Conservation (phyloP, 2,888 invertebrate species). For the Crocallis elinguaria region DNA sequence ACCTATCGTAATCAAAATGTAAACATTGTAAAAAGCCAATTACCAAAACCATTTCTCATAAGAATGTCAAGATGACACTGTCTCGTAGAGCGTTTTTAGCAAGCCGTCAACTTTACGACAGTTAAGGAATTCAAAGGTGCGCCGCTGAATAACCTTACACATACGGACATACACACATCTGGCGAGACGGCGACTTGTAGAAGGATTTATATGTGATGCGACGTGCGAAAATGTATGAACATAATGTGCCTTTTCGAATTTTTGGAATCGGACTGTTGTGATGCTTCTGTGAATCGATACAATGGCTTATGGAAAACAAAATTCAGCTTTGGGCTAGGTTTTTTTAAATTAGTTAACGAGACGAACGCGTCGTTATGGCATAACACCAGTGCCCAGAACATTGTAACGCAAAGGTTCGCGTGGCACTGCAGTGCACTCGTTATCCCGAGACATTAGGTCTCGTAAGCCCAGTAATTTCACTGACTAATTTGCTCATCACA, state of each 20-base stretch:
- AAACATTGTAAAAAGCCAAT: conserved; percentile 9
- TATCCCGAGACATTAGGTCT: no score
- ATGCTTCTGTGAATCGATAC: conserved; percentile 10
- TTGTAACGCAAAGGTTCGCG: no score
- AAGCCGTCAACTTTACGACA: conserved; percentile 13
- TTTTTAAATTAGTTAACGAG: no score
- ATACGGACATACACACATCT: conserved; percentile 4
- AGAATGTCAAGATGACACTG: conserved; percentile 25
- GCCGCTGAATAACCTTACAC: conserved; percentile 21
- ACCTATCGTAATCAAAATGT: conserved; percentile 6
- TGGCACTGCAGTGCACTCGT: no score
- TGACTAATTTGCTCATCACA: no score
- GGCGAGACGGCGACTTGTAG: conserved; percentile 2
- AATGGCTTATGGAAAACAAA: neutral
- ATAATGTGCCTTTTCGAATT: conserved; percentile 5
- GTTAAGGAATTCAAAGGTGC: conserved; percentile 24
- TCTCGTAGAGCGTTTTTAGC: conserved; percentile 15
- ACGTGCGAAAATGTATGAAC: conserved; percentile 7
- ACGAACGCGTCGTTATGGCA: no score
- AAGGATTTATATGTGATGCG: conserved; percentile 16
- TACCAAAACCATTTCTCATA: conserved; percentile 11
- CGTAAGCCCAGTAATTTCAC: no score
- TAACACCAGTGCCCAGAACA: no score
- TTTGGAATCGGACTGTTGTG: conserved; percentile 2
- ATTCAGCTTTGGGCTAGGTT: no score